Conservation (phyloP, 2,797 vertebrate species). For the Hylomyscus alleni region DNA sequence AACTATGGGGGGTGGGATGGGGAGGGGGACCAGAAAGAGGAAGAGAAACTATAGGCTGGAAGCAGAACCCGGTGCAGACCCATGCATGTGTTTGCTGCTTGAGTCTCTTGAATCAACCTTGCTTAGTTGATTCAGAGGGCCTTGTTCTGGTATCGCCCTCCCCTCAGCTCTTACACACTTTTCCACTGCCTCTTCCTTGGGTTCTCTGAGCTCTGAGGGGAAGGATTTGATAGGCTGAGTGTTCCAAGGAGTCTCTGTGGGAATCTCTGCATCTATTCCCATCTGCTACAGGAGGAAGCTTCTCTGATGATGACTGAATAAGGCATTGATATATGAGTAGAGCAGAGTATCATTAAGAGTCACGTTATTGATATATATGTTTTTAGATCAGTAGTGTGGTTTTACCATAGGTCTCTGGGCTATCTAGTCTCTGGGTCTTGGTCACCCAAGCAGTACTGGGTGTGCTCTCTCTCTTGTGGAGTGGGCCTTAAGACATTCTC, state of each 20-base stretch:
- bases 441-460: neutral
- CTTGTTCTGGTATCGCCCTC: neutral
- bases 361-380: neutral
- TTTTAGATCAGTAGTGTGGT: neutral
- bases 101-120: neutral
- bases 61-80: neutral
- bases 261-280: neutral
- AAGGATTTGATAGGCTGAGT: neutral
- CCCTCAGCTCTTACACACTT: neutral
- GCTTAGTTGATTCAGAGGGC: too few relatives aligned
- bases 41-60: neutral
- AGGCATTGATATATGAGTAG: neutral
- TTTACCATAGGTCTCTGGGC: neutral
- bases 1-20: too few relatives aligned
- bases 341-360: neutral
- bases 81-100: neutral
- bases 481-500: neutral
- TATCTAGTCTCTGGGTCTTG: neutral
- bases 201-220: neutral
- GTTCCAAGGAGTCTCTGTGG: neutral
- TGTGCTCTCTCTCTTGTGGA: neutral
- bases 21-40: neutral
- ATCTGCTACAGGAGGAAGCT: neutral
- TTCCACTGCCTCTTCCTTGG: neutral
- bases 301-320: neutral